phyloP scores from a whole-genome alignment of 2,797 vertebrate genomes.

The Galago senegalensis region DNA sequence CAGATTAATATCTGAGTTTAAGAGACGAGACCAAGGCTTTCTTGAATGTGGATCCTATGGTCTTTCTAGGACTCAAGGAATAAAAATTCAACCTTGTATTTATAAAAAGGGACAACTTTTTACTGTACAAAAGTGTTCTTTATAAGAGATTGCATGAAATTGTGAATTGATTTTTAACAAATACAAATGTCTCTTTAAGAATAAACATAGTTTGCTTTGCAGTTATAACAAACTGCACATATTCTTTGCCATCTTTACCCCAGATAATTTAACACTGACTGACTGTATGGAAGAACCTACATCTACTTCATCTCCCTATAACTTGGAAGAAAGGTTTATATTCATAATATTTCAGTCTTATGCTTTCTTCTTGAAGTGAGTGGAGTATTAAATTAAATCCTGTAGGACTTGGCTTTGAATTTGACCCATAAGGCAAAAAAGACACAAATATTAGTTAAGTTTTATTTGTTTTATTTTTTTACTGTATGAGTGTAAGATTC shows the following conservation, averaged over 20 bases:
- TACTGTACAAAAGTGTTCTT: background rate
- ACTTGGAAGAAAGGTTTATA: constrained; percentile 30
- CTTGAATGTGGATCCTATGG: background rate
- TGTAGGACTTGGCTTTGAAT: background rate
- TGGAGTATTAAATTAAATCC: background rate
- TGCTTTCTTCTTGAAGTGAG: background rate
- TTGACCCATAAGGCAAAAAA: background rate
- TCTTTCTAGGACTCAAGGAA: background rate
- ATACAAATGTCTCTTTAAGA: background rate
- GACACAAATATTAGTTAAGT: constrained; percentile 7
- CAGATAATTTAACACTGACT: constrained; percentile 32
- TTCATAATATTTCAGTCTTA: constrained; percentile 13
- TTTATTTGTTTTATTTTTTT: background rate
- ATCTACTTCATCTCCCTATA: background rate
- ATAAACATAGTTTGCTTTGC: background rate
- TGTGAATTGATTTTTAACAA: constrained; percentile 35
- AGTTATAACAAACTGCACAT: background rate
- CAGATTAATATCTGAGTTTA: background rate
- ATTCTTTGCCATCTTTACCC: background rate
- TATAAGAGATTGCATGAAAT: background rate
- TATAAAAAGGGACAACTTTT: background rate
- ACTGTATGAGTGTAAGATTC: background rate
- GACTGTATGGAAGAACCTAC: background rate
- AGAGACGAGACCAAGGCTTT: background rate
- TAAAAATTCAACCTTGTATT: constrained; percentile 23